These are phyloP conservation scores for Ceratina calcarata DNA, from an alignment of 1,140 invertebrate species.

Conservation along the genomic window DNA sequence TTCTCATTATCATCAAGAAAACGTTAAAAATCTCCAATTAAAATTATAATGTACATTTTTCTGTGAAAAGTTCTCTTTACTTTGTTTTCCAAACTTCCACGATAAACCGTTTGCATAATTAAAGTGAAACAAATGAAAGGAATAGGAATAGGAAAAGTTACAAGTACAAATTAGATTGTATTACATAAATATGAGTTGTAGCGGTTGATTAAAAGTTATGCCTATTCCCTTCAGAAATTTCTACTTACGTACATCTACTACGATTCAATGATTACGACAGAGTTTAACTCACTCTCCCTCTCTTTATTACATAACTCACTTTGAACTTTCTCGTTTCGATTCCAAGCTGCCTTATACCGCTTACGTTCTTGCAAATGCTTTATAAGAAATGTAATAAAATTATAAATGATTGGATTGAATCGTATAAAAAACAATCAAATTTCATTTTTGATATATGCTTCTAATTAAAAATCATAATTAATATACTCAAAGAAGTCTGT, in stretches of 20 bases:
- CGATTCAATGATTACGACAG: conserved; percentile 37
- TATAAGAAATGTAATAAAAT: no score
- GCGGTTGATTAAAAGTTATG: not conserved
- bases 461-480: no score
- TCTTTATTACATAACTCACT: conserved; percentile 70
- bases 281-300: conserved; percentile 66
- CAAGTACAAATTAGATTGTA: not conserved
- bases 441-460: no score
- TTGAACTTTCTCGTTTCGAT: conserved; percentile 75
- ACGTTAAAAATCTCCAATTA: not conserved
- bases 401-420: no score
- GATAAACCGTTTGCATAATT: not conserved
- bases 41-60: not conserved
- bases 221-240: conserved; percentile 8
- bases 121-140: not conserved
- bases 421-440: no score
- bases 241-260: conserved; percentile 27
- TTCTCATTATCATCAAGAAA: not conserved
- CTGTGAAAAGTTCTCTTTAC: not conserved
- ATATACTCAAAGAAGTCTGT: no score
- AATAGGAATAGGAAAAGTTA: not conserved
- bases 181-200: not conserved
- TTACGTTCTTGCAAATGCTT: no score
- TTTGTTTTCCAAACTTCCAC: not conserved
- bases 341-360: conserved; percentile 34